These are phyloP conservation scores for Pygocentrus nattereri DNA, from an alignment of 2,797 vertebrate species.

Conservation along the genomic window DNA sequence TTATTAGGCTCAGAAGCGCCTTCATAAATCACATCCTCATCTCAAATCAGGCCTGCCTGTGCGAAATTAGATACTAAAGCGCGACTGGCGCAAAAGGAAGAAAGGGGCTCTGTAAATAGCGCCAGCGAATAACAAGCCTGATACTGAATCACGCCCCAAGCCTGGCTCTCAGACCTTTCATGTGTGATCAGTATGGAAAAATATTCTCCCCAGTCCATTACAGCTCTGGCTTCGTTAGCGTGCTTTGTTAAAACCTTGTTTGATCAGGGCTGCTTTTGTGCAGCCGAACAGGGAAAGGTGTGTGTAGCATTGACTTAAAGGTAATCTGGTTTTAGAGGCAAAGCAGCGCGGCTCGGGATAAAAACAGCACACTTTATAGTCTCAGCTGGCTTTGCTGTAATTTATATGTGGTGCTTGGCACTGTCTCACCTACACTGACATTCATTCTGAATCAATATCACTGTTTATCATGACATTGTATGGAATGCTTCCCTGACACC, in stretches of 20 bases:
- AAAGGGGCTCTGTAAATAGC: constrained; percentile 30
- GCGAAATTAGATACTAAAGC: constrained; percentile 48
- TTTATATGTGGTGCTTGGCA: constrained; percentile 10
- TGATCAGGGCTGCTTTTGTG: constrained; percentile 61
- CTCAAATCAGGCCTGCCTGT: constrained; percentile 43
- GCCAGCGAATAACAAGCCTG: constrained; percentile 34
- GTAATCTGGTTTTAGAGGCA: constrained; percentile 53
- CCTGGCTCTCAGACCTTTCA: constrained; percentile 41
- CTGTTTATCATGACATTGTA: constrained; percentile 43
- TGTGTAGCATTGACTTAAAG: constrained; percentile 45
- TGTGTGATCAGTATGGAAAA: constrained; percentile 63
- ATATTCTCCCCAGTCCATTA: constrained; percentile 58
- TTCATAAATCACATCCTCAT: constrained; percentile 58
- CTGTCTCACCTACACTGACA: constrained; percentile 10
- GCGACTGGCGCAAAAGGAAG: constrained; percentile 5
- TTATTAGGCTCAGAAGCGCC: constrained; percentile 46
- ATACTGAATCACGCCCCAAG: constrained; percentile 22
- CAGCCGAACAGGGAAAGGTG: constrained; percentile 30
- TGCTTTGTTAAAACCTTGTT: constrained; percentile 57
- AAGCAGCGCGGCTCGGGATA: constrained; percentile 1
- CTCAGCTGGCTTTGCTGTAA: constrained; percentile 30
- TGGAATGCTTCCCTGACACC: not conserved
- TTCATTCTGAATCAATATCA: constrained; percentile 38
- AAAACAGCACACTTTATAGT: constrained; percentile 19
- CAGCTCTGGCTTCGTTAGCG: constrained; percentile 54